Evolutionary conservation across 1,140 invertebrate genomes (phyloP).

Genomic region (Sminthurinus signatus): DNA sequence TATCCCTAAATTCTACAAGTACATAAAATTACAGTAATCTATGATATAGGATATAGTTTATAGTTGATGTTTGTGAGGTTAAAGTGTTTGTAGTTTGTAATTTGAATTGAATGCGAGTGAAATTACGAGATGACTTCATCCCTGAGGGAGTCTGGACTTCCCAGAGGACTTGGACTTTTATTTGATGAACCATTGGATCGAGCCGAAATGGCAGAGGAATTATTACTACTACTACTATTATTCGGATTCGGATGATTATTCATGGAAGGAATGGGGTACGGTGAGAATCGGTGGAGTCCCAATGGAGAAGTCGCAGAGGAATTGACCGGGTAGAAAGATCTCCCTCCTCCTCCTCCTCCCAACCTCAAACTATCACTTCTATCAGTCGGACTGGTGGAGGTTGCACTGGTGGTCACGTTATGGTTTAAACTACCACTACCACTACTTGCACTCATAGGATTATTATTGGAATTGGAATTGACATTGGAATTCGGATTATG

Average conservation of each 20-base stretch:
- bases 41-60: too few species aligned
- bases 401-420: conserved; percentile 47
- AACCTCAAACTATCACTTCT: conserved; percentile 47
- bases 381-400: conserved; percentile 53
- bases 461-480: too few species aligned
- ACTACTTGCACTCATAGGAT: too few species aligned
- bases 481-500: too few species aligned
- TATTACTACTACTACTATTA: conserved; percentile 32
- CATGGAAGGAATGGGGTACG: conserved; percentile 44
- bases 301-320: conserved; percentile 42
- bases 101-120: background rate
- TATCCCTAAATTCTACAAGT: too few species aligned
- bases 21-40: too few species aligned
- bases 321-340: conserved; percentile 49
- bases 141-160: conserved; percentile 42
- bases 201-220: conserved; percentile 16
- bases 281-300: conserved; percentile 48
- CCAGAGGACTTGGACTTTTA: conserved; percentile 39
- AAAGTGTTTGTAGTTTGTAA: conserved; percentile 13
- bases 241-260: conserved; percentile 33
- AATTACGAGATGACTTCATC: conserved; percentile 35
- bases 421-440: conserved; percentile 53
- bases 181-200: conserved; percentile 23
- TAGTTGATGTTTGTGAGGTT: background rate
- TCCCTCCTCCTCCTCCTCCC: conserved; percentile 47